A percentile compares a stretch with the other conserved stretches of the same genome.
Conservation (phyloP, 2,888 invertebrate species). For the Epinotia ramella region DNA sequence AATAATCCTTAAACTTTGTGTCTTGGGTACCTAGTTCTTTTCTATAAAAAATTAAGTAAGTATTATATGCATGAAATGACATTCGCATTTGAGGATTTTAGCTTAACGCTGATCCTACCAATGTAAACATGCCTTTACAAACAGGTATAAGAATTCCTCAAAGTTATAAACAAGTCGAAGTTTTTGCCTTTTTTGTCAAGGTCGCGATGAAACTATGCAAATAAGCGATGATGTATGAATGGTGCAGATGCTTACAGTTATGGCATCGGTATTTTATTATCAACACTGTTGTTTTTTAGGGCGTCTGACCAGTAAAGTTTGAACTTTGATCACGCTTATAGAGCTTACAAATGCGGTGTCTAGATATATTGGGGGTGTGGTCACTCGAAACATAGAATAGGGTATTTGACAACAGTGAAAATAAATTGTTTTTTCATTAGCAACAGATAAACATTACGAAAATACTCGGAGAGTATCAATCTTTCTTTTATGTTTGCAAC, state of each 20-base stretch:
- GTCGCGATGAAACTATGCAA: slow-evolving; percentile 21
- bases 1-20: too few relatives aligned
- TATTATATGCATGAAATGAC: neutral
- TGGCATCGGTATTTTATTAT: slow-evolving; percentile 11
- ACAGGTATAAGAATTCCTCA: slow-evolving; percentile 27
- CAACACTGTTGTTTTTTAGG: neutral
- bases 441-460: too few relatives aligned
- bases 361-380: neutral
- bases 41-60: too few relatives aligned
- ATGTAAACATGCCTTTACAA: slow-evolving; percentile 29
- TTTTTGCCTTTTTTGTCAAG: slow-evolving; percentile 36
- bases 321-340: neutral
- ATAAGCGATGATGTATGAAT: slow-evolving; percentile 16
- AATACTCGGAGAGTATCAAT: too few relatives aligned
- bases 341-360: neutral
- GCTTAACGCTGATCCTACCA: neutral
- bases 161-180: slow-evolving; percentile 12
- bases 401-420: neutral
- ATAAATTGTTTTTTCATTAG: too few relatives aligned
- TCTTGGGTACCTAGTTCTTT: too few relatives aligned
- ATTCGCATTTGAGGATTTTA: neutral
- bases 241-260: slow-evolving; percentile 7
- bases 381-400: neutral
- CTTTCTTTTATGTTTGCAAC: too few relatives aligned
- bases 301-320: neutral